Evolutionary conservation across 2,888 invertebrate species (phyloP), one percentile per base, ranked within the genome.

Genomic region (Leptopilina drosophilae): DNA sequence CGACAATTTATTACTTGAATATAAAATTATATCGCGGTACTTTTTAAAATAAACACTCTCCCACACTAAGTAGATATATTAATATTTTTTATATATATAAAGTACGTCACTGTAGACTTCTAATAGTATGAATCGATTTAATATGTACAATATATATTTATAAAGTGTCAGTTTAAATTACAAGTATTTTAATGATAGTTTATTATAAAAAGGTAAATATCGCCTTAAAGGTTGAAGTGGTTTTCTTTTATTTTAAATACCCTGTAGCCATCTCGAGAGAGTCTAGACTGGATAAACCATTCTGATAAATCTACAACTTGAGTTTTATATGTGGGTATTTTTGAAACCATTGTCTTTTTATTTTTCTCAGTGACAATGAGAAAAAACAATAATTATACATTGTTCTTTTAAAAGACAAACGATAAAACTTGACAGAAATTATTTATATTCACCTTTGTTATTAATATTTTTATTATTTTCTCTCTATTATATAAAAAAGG

Each of bases 251-350:
- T 59, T 62, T 20, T 9, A 62, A 62, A 6, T 62, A 20, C 15
- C 62, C 62, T 62, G 62, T 62, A 62, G 62, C 20, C 15, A 62
- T 62, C 62, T 20, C 20, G 20, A 42, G 15, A 9, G 9, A 62
- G 15, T 62, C 62, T 62, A 62, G 62, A 62, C 62, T 62, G 62
- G 20, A 62, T 62, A 62, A 62, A 62, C 62, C 20, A n/a, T n/a
- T 12, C 6, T 62, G 62, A 62, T 62, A 20, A 62, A 62, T n/a
- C 62, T 62, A 20, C 62, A 62, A 62, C 62, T 62, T 62, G 8
- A 62, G 15, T 62, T 62, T 15, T 62, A 62, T 62, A 62, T 62
- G 62, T 62, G 62, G 62, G 62, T 62, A 62, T 62, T 62, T 62
- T 62, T 62, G 20, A 62, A 62, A 62, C 20, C 62, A 62, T 62